A percentile compares a stretch with the other conserved stretches of the same genome.
Conservation (phyloP, 2,113 vertebrate genomes). For the Bettongia penicillata region DNA sequence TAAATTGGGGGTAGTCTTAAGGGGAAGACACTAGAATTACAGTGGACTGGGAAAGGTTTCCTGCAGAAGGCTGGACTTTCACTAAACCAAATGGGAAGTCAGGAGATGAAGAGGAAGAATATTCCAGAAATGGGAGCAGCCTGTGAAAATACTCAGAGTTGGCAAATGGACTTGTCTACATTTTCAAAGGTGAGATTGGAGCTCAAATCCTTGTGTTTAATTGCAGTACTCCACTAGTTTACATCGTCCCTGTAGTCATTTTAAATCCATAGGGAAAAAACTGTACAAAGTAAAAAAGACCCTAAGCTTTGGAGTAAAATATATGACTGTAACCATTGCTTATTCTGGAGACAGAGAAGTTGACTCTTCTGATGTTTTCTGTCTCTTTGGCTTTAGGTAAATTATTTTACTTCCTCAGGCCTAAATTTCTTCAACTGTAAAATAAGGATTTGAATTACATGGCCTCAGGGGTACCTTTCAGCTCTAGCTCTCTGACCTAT, state of each 20-base stretch:
- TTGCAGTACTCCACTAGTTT: not conserved
- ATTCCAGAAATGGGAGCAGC: not conserved
- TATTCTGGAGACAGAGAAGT: not conserved
- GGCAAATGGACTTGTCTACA: not conserved
- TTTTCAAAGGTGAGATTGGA: not conserved
- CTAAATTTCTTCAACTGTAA: not conserved
- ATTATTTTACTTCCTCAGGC: not conserved
- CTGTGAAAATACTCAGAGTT: not conserved
- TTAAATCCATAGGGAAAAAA: not conserved
- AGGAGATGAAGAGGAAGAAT: not conserved
- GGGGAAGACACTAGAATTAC: not conserved
- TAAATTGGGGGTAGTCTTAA: not conserved
- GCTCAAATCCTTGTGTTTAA: not conserved
- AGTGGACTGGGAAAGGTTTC: not conserved
- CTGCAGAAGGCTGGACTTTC: not conserved
- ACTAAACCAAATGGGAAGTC: not conserved
- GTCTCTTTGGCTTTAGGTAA: not conserved
- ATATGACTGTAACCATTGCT: not conserved
- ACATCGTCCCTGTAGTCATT: not conserved
- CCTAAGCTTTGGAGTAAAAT: not conserved
- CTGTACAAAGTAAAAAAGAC: not conserved
- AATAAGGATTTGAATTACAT: not conserved
- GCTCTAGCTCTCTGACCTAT: not conserved
- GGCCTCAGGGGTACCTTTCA: not conserved
- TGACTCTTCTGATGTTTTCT: not conserved